Conservation (phyloP, 2,113 vertebrate species). For the Oreochromis niloticus region DNA sequence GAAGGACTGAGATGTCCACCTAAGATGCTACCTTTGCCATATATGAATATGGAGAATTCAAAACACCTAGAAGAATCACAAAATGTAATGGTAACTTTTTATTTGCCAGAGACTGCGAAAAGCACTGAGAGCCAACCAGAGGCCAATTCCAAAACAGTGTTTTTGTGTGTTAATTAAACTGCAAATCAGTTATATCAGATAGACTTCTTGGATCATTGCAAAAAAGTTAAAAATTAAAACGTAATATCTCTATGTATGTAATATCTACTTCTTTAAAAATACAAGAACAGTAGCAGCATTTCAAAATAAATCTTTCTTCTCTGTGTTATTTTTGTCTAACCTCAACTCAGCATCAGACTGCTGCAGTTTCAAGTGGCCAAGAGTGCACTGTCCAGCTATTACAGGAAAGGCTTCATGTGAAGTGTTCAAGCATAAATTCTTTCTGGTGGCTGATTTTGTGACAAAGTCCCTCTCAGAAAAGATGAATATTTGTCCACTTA, state of each 20-base stretch:
- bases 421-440: background rate
- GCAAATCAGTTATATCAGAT: background rate
- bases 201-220: background rate
- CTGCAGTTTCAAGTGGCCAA: background rate
- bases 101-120: background rate
- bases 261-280: background rate
- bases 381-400: background rate
- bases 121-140: background rate
- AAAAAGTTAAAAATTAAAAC: background rate
- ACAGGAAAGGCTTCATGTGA: background rate
- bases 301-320: background rate
- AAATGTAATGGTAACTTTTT: background rate
- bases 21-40: background rate
- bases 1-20: background rate
- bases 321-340: background rate
- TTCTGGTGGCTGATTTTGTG: background rate
- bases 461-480: background rate
- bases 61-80: background rate
- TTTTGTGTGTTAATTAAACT: background rate
- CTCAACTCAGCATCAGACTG: background rate
- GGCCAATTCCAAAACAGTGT: background rate
- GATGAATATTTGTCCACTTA: background rate
- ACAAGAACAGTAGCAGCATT: background rate
- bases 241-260: fast-evolving
- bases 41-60: background rate